Evolutionary conservation across 2,797 vertebrate species (phyloP).

Genomic region (Antrozous pallidus): DNA sequence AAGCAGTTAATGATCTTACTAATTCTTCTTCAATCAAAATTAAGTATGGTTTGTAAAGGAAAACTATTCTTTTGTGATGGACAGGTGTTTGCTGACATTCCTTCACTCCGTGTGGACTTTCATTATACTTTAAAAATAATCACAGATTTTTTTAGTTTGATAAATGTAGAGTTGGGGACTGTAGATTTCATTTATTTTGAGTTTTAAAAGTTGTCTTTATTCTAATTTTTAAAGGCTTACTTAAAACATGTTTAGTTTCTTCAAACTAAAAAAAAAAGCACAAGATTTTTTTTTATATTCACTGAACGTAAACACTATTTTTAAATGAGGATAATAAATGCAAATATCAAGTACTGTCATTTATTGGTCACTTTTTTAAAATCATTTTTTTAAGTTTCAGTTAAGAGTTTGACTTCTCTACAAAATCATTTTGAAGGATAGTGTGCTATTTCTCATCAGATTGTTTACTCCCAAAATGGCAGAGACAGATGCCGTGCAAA

Average conservation of each 20-base stretch:
- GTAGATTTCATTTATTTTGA: not conserved
- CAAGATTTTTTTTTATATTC: not conserved
- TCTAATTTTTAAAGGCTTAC: not conserved
- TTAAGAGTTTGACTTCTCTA: not conserved
- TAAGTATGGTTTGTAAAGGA: slow-evolving; percentile 4
- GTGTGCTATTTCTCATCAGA: not conserved
- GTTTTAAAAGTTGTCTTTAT: not conserved
- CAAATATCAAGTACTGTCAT: not conserved
- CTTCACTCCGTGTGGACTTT: slow-evolving; percentile 39
- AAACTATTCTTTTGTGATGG: slow-evolving; percentile 30
- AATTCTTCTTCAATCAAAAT: slow-evolving; percentile 80
- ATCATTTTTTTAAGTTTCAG: not conserved
- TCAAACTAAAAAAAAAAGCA: not conserved
- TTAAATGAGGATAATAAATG: not conserved
- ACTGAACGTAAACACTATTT: not conserved
- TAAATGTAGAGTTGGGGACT: not conserved
- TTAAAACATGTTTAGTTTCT: not conserved
- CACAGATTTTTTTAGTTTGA: not conserved
- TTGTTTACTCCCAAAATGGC: slow-evolving; percentile 37
- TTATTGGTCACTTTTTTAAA: not conserved
- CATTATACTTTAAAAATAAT: not conserved
- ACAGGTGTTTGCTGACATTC: not conserved
- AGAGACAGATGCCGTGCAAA: slow-evolving; percentile 11
- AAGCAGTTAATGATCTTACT: slow-evolving; percentile 70
- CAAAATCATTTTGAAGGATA: slow-evolving; percentile 33